Evolutionary conservation across 2,113 vertebrate genomes (phyloP).

Genomic region (Pseudorasbora parva): DNA sequence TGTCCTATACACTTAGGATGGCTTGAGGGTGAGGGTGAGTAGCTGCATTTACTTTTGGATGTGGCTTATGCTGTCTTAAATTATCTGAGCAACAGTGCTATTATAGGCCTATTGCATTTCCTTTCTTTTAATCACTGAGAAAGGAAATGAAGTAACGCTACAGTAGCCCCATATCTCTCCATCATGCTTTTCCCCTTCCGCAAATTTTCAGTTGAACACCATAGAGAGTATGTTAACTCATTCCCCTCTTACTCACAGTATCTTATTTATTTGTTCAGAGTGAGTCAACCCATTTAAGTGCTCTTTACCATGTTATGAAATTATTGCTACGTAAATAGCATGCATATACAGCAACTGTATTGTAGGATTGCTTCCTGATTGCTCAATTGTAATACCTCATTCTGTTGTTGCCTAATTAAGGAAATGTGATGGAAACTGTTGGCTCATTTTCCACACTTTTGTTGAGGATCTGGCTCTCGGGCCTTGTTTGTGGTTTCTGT

Average conservation of each 20-base stretch:
- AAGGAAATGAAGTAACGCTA: conserved; percentile 34
- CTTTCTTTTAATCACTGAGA: neutral
- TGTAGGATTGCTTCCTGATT: neutral
- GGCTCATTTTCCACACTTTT: neutral
- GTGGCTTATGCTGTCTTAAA: neutral
- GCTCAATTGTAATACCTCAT: conserved; percentile 4
- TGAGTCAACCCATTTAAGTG: neutral
- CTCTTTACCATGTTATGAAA: neutral
- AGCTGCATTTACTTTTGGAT: too few relatives aligned
- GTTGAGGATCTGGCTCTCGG: neutral
- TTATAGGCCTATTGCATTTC: neutral
- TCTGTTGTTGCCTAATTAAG: conserved; percentile 12
- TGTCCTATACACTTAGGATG: too few relatives aligned
- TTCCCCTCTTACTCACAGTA: neutral
- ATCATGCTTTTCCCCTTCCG: neutral
- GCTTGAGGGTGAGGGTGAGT: too few relatives aligned
- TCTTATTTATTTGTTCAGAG: neutral
- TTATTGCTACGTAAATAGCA: neutral
- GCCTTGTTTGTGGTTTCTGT: neutral
- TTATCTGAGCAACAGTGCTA: neutral
- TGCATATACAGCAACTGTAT: neutral
- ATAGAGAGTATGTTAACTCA: conserved; percentile 1
- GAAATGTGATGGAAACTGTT: conserved; percentile 13
- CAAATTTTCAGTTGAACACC: neutral
- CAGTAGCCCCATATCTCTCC: neutral